Conservation (phyloP, 2,113 vertebrate genomes). For the Casuarius casuarius region DNA sequence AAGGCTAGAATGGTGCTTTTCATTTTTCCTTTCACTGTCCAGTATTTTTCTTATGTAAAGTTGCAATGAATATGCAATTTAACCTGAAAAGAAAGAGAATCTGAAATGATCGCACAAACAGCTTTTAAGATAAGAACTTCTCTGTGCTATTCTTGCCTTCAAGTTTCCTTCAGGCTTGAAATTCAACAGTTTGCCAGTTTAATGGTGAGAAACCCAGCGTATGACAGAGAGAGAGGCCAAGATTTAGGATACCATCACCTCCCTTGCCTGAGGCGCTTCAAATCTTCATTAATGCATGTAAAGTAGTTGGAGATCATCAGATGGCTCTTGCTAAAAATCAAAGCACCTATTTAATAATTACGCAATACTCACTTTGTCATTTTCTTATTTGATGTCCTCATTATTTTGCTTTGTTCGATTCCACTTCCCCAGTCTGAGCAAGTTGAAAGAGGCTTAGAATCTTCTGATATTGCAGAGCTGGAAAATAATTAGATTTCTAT, state of each 20-base stretch:
- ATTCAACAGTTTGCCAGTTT: background rate
- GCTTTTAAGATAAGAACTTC: background rate
- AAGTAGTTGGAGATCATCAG: background rate
- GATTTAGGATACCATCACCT: background rate
- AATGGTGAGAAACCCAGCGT: background rate
- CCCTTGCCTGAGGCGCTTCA: background rate
- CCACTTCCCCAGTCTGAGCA: constrained; percentile 83
- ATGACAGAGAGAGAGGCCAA: background rate
- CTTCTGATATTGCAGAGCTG: constrained; percentile 87
- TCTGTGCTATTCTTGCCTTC: background rate
- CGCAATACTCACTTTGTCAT: constrained; percentile 80
- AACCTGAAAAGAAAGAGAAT: background rate
- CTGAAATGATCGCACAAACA: background rate
- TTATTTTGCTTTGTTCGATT: constrained; percentile 83
- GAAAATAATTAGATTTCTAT: background rate
- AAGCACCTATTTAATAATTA: background rate
- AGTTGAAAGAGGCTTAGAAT: constrained; percentile 73
- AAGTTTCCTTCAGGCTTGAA: background rate
- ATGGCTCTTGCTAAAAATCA: background rate
- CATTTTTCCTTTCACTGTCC: background rate
- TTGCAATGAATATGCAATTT: background rate
- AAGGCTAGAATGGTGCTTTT: background rate
- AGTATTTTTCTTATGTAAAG: background rate
- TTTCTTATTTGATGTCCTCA: constrained; percentile 81
- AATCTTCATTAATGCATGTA: background rate